Base-by-base conservation (phyloP, 92 coral and sea anemone species). In the Plumapathes pennacea region DNA sequence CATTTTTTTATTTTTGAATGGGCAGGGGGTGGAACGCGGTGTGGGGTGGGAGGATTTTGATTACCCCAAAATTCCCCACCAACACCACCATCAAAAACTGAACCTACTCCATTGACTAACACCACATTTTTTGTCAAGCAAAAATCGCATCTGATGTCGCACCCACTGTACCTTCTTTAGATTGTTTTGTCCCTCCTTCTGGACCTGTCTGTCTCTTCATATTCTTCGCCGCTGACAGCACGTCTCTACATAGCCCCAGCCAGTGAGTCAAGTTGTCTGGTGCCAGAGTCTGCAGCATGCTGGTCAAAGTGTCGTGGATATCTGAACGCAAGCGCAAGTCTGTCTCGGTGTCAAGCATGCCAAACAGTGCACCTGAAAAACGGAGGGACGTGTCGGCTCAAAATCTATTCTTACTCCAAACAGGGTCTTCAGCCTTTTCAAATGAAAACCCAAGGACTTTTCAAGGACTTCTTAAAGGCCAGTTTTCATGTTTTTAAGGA, bases 261-360 rank as follows among this genome's bases (percentile, higher is more conserved):
- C 99, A 94, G 74, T 88, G 99, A 14, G 99, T 88, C 50, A 94
- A 78, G 33, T 84, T 77, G 46, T 63, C 62, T 46, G 96, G 88
- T 29, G 99, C 96, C 25, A 94, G 62, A 13, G 99, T 80, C 73
- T 85, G 90, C 23, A 94, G 73, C 96, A 94, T 94, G 57, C 99
- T 94, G 78, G 81, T 88, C 57, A 94, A 77, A 43, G 94, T 84
- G 68, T 80, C 95, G 32, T 85, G 91, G 52, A 94, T 94, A 71
- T 94, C 90, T 1, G 96, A 88, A 57, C 96, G 89, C 82, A 94
- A 59, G 58, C 90, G 96, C 27, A 68, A 66, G 51, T 94, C 99
- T 43, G 88, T 90, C 52, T 94, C 99, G 15, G 90, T 94, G 38
- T 94, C 99, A 52, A 94, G 50, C 92, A 94, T 80, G 2, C 96